Conservation (phyloP, 2,888 invertebrate genomes). For the Trichogramma dendrolimi region DNA sequence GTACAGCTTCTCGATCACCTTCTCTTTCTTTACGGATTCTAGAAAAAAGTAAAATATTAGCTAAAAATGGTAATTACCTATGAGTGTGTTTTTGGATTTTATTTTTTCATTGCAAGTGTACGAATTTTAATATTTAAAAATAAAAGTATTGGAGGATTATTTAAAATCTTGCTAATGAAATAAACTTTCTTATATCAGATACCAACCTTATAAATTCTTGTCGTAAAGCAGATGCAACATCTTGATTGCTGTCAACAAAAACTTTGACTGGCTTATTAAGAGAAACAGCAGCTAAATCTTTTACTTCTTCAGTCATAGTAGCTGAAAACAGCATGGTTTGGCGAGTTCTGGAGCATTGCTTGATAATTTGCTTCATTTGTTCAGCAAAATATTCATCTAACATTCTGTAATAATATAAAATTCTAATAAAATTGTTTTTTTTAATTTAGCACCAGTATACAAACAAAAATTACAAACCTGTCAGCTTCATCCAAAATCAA, state of each 20-base stretch:
- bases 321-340: constrained; percentile 98
- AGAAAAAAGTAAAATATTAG: constrained; percentile 1
- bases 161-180: background rate
- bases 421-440: background rate
- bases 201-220: constrained; percentile 86
- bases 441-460: background rate
- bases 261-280: constrained; percentile 88
- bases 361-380: constrained; percentile 97
- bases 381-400: constrained; percentile 97
- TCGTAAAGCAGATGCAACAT: constrained; percentile 89
- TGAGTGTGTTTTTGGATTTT: background rate
- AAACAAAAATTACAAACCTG: constrained; percentile 47
- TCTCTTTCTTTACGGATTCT: constrained; percentile 86
- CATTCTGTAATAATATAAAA: constrained; percentile 63
- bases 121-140: constrained; percentile 1
- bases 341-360: constrained; percentile 81
- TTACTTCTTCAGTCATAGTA: constrained; percentile 98
- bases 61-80: constrained; percentile 2
- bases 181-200: background rate
- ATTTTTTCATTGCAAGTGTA: background rate
- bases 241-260: constrained; percentile 93
- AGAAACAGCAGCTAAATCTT: constrained; percentile 90
- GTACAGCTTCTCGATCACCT: constrained; percentile 84
- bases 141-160: background rate
- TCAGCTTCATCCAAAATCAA: constrained; percentile 76